Evolutionary conservation across 2,888 invertebrate genomes (phyloP), one percentile per base, ranked within the genome.

Genomic region (Palloptera scutellata): DNA sequence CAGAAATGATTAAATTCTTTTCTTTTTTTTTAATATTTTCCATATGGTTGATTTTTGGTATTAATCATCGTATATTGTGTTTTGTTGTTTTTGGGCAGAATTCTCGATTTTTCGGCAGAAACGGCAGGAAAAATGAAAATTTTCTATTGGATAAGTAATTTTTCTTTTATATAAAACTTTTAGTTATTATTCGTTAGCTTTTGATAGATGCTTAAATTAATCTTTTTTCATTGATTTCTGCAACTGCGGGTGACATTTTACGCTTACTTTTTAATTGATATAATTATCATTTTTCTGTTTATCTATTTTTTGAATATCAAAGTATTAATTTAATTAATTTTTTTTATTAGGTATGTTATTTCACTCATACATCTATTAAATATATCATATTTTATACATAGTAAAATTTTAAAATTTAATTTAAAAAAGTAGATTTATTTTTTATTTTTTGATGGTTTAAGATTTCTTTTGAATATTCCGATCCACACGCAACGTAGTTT

Each of bases 401-500:
- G n/a, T n/a, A n/a, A n/a, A 55, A 63, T 40, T 63, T 15, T 1
- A 53, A 52, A 45, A 20, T 59, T 5, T 2, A 11, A 40, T 48
- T 11, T n/a, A 54, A 58, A 59, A 13, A 43, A 30, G 1, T n/a
- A 10, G 51, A 64, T 61, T 10, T 19, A 9, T 53, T 1, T 42
- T 41, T 40, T 40, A 55, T n/a, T 55, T 55, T 30, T 41, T 13
- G 48, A 4, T 30, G 30, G 3, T 30, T 30, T 30, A 30, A 54
- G 55, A 61, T 52, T 20, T 61, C 42, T 59, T n/a, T 17, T 8
- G 42, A 63, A 42, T 30, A 40, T 17, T 45, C 52, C 71, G 71
- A 73, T 70, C 77, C 76, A 79, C 72, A 78, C 82, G 76, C 81
- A 74, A 74, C 74, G 76, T 78, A 78, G 76, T 77, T 78, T 76